Percentiles rank a stretch among this genome's conserved stretches.
These are phyloP conservation scores for Cavia aperea DNA, from an alignment of 2,113 vertebrate species.

Conservation along the genomic window DNA sequence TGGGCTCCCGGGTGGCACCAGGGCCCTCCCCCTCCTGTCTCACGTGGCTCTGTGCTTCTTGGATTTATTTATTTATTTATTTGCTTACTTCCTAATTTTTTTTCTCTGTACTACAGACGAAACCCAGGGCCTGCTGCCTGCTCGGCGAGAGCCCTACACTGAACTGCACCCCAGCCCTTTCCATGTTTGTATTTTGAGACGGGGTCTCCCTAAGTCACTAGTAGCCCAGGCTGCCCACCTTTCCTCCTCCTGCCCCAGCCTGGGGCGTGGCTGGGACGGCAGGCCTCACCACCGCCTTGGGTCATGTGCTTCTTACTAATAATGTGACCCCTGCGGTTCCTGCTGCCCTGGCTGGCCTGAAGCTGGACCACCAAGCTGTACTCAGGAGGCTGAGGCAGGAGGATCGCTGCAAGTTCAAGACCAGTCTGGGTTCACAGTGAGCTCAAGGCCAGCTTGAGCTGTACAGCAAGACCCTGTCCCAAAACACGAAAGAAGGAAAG, in stretches of 20 bases:
- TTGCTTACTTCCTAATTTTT: neutral
- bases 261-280: neutral
- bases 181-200: neutral
- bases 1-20: neutral
- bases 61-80: neutral
- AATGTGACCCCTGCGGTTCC: neutral
- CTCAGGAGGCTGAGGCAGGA: neutral
- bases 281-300: neutral
- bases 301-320: neutral
- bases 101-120: neutral
- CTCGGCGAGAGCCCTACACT: neutral
- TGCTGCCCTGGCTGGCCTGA: rapidly evolving
- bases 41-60: neutral
- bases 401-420: neutral
- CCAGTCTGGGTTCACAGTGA: neutral
- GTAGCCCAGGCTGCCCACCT: neutral
- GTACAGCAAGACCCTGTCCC: neutral
- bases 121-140: neutral
- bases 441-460: neutral
- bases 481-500: neutral
- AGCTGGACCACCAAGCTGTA: neutral
- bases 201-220: neutral
- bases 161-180: neutral
- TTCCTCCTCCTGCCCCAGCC: neutral
- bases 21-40: neutral